Conservation (phyloP, 23 tunicate genomes). For the Styela plicata region DNA sequence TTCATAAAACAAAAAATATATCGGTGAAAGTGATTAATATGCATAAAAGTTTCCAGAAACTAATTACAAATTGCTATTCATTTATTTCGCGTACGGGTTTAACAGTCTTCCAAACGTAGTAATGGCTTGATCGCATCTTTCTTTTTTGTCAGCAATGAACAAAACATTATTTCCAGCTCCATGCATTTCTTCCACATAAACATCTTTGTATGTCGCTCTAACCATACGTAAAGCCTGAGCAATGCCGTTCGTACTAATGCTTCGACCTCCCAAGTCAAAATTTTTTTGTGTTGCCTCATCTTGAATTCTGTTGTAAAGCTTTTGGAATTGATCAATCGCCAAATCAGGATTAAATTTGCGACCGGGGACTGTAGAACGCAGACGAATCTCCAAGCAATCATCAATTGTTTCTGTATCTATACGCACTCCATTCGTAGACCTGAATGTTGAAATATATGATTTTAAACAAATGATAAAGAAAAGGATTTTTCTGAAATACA, state of each 20-base stretch:
- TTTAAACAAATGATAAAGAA: too few relatives aligned
- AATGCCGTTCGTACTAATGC: not conserved
- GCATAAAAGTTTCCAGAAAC: too few relatives aligned
- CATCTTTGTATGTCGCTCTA: not conserved
- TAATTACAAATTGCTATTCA: too few relatives aligned
- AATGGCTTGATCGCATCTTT: not conserved
- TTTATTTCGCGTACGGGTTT: too few relatives aligned
- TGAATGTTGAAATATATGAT: not conserved
- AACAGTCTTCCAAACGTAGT: not conserved
- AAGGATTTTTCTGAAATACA: too few relatives aligned
- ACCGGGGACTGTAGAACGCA: not conserved
- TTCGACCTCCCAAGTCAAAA: not conserved
- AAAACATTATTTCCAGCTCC: not conserved
- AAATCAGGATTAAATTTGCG: not conserved
- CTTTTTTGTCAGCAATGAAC: not conserved
- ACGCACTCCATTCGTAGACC: not conserved
- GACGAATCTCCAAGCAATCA: not conserved
- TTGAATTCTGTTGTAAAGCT: not conserved
- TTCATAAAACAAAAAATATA: too few relatives aligned
- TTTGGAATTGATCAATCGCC: not conserved
- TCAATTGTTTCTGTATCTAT: not conserved
- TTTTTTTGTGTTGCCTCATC: not conserved
- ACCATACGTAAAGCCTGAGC: not conserved
- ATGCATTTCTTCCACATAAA: not conserved
- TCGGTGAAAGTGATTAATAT: too few relatives aligned